Base-by-base conservation (phyloP, 2,888 invertebrate species). In the Pyrocoelia pectoralis region DNA sequence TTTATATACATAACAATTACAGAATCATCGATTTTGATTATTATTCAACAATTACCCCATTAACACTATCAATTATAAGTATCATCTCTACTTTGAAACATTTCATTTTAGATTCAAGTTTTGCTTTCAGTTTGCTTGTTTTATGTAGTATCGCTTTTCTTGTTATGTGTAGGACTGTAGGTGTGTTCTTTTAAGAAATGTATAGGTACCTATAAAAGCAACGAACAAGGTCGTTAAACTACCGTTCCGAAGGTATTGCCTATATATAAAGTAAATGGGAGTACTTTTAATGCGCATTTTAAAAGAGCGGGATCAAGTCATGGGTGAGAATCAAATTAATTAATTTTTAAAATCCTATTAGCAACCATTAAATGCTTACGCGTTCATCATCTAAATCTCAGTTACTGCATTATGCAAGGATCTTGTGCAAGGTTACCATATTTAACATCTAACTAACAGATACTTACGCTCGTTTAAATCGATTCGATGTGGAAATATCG, bases 81-180 rank as follows among this genome's bases (percentile, higher is more conserved):
- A 10, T 8, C n/a, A 6, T 6, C n/a, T n/a, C n/a, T 8, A n/a
- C n/a, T 33, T 33, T 8, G n/a, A 8, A n/a, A 8, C 33, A 8
- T 33, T 33, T 33, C 9, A n/a, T 33, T 33, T 33, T 33, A 15
- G 51, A 58, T 58, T 43, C 57, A 24, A 33, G 56, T 41, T 19
- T 38, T 12, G 46, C 46, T 59, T 52, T 52, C 33, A 8, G 19
- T 12, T 33, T 56, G 19, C 15, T 46, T 43, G 28, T 58, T 51
- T 59, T 59, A 52, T 41, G 33, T 24, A 57, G 50, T 50, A 38
- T 46, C 52, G 43, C 52, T 59, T 58, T 59, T 59, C 59, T 59
- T 46, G 51, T 53, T n/a, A 29, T 48, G 53, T 59, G n/a, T n/a
- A n/a, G n/a, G n/a, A n/a, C 59, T 52, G 52, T 43, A 59, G 43